Evolutionary conservation across 2,797 vertebrate genomes (phyloP), one percentile per base, ranked within the genome.

Genomic region (Chromobotia macracanthus): DNA sequence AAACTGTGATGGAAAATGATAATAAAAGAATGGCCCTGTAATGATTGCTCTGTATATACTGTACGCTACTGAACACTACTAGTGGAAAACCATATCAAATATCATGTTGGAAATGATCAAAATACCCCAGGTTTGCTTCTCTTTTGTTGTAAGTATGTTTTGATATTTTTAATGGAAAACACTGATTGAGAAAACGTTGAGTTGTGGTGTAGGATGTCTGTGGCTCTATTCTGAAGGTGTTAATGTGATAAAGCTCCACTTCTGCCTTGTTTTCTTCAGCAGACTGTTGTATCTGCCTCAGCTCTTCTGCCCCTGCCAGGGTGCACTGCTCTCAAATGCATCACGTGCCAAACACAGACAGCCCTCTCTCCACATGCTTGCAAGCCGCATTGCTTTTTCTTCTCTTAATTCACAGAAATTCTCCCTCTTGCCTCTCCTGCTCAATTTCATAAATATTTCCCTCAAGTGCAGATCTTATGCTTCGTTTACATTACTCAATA

Each of bases 271-370:
- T 31, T 55, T 12, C 64, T 79, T 82, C 72, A 85, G 13, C 67
- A 78, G 63, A 85, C 80, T 86, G 86, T 85, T 86, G 88, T 84
- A 87, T 84, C 86, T 88, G 88, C 89, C 84, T 82, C 35, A 41
- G 48, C 65, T 68, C 84, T 76, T 87, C 84, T 85, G 82, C 56
- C 53, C 35, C 35, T 71, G 83, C 66, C 81, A 87, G 74, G 75
- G 86, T 85, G 84, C 86, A 86, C 82, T 80, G 86, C 86, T 85
- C 46, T 86, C 83, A 82, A 81, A 84, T 28, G 80, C 56, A 78
- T 15, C 48, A 83, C 67, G 73, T 75, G 69, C 75, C 65, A 84
- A 18, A 51, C 68, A 23, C 75, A 64, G 67, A 19, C 80, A 65
- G 79, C 21, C 73, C 78, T 76, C 56, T 72, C 81, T 81, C 86